A percentile compares a stretch with the other conserved stretches of the same genome.
phyloP scores from a whole-genome alignment of 1,140 invertebrate genomes.

The Stegodyphus mimosarum region DNA sequence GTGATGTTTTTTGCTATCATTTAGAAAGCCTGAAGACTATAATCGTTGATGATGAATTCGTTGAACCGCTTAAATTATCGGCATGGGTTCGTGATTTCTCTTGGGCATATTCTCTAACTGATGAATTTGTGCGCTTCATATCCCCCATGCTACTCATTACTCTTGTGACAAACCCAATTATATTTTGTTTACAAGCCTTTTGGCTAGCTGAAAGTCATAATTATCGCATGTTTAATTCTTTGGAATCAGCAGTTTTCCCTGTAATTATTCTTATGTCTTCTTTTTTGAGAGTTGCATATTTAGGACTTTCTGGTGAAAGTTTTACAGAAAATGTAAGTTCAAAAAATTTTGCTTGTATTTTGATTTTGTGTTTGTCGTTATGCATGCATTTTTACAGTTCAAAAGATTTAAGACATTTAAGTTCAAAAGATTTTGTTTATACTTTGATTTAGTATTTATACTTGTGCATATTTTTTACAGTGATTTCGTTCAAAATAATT shows the following conservation, averaged over 20 bases:
- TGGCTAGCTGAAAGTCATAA: background rate
- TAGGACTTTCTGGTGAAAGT: background rate
- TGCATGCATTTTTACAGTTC: background rate
- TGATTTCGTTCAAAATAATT: too few species aligned
- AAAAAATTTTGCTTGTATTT: background rate
- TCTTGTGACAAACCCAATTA: background rate
- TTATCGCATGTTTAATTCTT: background rate
- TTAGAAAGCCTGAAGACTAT: background rate
- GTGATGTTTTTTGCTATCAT: background rate
- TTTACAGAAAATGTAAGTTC: constrained; percentile 9
- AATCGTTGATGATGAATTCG: background rate
- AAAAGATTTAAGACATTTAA: too few species aligned
- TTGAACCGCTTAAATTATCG: background rate
- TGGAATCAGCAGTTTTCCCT: background rate
- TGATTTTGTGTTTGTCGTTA: background rate
- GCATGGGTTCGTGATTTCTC: background rate
- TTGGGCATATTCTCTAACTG: background rate
- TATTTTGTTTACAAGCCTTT: background rate
- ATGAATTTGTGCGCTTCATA: background rate
- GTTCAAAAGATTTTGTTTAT: too few species aligned
- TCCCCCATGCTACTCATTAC: background rate
- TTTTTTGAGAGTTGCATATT: background rate
- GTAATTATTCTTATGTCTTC: background rate
- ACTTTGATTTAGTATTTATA: too few species aligned
- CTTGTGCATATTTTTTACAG: too few species aligned